Percentiles rank a stretch among this genome's conserved stretches.
These are phyloP conservation scores for Sinelater perroti DNA, from an alignment of 2,888 invertebrate genomes.

Conservation along the genomic window DNA sequence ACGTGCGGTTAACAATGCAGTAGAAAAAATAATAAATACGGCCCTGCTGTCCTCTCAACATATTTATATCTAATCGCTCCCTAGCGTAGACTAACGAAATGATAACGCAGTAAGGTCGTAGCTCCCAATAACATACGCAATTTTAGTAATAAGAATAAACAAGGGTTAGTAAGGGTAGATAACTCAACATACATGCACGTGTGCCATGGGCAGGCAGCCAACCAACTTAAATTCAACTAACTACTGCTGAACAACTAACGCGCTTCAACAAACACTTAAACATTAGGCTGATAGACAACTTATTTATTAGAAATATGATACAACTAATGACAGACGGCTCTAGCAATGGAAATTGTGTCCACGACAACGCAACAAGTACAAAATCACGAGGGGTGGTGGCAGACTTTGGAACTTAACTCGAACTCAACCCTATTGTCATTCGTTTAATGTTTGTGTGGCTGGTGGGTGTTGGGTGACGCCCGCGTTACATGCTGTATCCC, in stretches of 20 bases:
- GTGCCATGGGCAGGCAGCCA: too few relatives aligned
- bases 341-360: slow-evolving; percentile 3
- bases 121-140: too few relatives aligned
- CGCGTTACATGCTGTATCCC: slow-evolving; percentile 70
- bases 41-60: too few relatives aligned
- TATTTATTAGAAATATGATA: slow-evolving; percentile 16
- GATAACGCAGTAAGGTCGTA: too few relatives aligned
- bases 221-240: too few relatives aligned
- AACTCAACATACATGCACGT: too few relatives aligned
- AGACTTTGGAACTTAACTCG: slow-evolving; percentile 4
- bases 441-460: slow-evolving; percentile 20
- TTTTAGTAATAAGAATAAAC: too few relatives aligned
- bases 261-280: slow-evolving; percentile 20
- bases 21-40: too few relatives aligned
- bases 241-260: slow-evolving; percentile 7
- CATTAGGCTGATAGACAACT: slow-evolving; percentile 27
- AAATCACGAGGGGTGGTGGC: not conserved
- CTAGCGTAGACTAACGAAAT: too few relatives aligned
- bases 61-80: too few relatives aligned
- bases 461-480: slow-evolving; percentile 21
- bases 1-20: too few relatives aligned
- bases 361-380: slow-evolving; percentile 7
- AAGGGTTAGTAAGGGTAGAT: too few relatives aligned
- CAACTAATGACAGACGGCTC: slow-evolving; percentile 2
- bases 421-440: slow-evolving; percentile 28